These are phyloP conservation scores for Drosophila paramelanica DNA, from an alignment of 2,888 invertebrate species.

Conservation along the genomic window DNA sequence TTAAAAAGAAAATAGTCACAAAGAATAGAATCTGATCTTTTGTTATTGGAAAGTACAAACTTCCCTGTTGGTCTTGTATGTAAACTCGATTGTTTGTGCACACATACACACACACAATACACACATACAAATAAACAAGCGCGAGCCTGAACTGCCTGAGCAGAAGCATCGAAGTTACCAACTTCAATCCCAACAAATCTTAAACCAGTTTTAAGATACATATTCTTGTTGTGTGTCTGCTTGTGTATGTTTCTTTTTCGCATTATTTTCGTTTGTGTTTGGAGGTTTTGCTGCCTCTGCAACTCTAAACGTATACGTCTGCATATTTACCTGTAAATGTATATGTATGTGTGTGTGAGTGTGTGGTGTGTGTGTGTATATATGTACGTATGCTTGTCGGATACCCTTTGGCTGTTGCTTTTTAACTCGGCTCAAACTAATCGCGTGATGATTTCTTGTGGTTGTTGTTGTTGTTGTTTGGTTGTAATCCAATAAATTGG, in stretches of 20 bases:
- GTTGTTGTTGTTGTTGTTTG: slow-evolving; percentile 23
- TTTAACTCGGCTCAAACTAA: slow-evolving; percentile 48
- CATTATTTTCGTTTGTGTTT: slow-evolving; percentile 73
- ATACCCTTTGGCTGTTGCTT: slow-evolving; percentile 54
- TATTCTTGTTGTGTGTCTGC: slow-evolving; percentile 57
- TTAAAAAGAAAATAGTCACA: slow-evolving; percentile 6
- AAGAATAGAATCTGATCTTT: slow-evolving; percentile 53
- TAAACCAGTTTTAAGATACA: slow-evolving; percentile 78
- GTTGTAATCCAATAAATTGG: slow-evolving; percentile 23
- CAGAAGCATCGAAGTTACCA: slow-evolving; percentile 62
- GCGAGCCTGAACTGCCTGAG: slow-evolving; percentile 37
- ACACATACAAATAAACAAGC: slow-evolving; percentile 34
- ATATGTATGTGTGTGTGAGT: neutral
- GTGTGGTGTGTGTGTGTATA: slow-evolving; percentile 12
- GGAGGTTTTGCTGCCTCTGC: slow-evolving; percentile 63
- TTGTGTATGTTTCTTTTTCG: slow-evolving; percentile 57
- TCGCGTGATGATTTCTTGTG: slow-evolving; percentile 50
- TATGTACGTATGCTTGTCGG: slow-evolving; percentile 13
- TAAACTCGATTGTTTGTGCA: slow-evolving; percentile 45
- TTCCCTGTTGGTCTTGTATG: slow-evolving; percentile 33
- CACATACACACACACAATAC: slow-evolving; percentile 7
- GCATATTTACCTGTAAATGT: slow-evolving; percentile 13
- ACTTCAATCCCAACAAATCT: slow-evolving; percentile 74
- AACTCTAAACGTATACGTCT: slow-evolving; percentile 36
- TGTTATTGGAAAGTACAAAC: slow-evolving; percentile 70